phyloP scores from a whole-genome alignment of 2,113 vertebrate species.

The Illadopsis cleaveri region DNA sequence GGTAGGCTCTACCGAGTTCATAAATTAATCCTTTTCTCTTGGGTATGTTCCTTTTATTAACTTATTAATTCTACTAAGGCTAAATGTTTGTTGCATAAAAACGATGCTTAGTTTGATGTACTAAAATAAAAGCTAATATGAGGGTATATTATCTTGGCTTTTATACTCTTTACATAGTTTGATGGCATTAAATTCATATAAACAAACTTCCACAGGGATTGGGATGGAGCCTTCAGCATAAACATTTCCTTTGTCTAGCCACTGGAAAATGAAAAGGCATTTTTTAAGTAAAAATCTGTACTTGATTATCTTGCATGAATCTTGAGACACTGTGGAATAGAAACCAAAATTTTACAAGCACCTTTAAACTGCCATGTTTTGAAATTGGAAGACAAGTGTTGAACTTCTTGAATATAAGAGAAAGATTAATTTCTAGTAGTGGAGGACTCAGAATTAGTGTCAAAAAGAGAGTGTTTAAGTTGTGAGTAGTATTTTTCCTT shows the following conservation, averaged over 20 bases:
- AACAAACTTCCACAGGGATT: background rate
- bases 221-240: background rate
- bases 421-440: background rate
- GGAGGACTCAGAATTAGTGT: background rate
- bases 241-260: background rate
- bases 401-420: background rate
- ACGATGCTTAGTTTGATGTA: background rate
- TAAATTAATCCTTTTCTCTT: background rate
- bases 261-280: background rate
- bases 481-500: background rate
- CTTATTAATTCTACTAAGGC: background rate
- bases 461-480: background rate
- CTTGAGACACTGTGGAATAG: background rate
- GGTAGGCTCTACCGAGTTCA: background rate
- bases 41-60: background rate
- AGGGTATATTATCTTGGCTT: background rate
- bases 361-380: background rate
- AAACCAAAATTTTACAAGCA: background rate
- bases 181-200: background rate
- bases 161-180: background rate
- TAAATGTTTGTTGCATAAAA: background rate
- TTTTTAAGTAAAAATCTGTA: conserved; percentile 3
- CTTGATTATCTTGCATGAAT: background rate
- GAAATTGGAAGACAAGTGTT: background rate
- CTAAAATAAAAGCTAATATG: background rate